Evolutionary conservation across 2,113 vertebrate species (phyloP), one percentile per base, ranked within the genome.

Genomic region (Chaetorhynchus papuensis): DNA sequence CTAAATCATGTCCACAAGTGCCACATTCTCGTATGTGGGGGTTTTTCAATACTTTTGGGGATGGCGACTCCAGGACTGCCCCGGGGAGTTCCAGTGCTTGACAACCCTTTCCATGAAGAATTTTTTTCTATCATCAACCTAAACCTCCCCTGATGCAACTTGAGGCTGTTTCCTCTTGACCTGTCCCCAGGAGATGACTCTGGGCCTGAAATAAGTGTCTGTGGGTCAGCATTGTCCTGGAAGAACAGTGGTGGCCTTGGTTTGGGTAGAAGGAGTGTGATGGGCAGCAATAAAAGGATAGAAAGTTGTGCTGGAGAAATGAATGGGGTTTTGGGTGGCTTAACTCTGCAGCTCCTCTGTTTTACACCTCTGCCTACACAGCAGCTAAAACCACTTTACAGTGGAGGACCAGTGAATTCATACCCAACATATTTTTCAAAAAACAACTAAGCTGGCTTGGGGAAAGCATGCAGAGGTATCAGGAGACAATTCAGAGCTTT

Each of bases 1-100:
- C 14, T 35, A 47, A 54, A 47, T 47, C 47, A 6, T 2, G 1
- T 15, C 30, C n/a, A 54, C 21, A 0, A 3, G 54, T 9, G 21
- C 30, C 17, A 11, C 11, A 35, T 54, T 76, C 41, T 54, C 39
- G 3, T 33, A 14, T 19, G 27, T 37, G 11, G 18, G 11, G 2
- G 5, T 22, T 33, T 47, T 26, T 3, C 30, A 54, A 7, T 14
- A 3, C 14, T 54, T 54, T n/a, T 19, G 16, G 10, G 24, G 17
- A 2, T 68, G 18, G 6, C 53, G 60, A 45, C 24, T 39, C 39
- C 28, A 52, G 19, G 23, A 45, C 15, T 24, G 39, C 23, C 24
- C n/a, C 60, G 27, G 45, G 28, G 59, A 27, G 5, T 69, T 61
- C n/a, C 30, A 54, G n/a, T 6, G 5, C 2, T 41, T 21, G 28